A percentile compares a stretch with the other conserved stretches of the same genome.
phyloP scores from a whole-genome alignment of 2,888 invertebrate genomes.

The Synergus laeviventris region DNA sequence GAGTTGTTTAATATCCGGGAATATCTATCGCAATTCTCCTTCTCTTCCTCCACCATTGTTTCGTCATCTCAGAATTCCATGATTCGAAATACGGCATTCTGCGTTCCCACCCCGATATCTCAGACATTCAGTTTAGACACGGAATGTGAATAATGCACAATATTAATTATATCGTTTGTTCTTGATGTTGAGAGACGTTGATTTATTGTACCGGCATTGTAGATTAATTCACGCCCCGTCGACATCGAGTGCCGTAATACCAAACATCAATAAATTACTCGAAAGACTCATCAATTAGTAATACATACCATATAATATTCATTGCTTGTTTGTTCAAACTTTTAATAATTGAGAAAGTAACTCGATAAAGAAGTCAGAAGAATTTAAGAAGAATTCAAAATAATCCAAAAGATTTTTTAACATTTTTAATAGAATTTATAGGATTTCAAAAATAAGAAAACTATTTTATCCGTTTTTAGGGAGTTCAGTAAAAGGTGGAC shows the following conservation, averaged over 20 bases:
- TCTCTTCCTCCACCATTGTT: constrained; percentile 17
- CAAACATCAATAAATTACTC: constrained; percentile 32
- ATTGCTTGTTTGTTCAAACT: neutral
- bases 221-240: constrained; percentile 25
- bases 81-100: constrained; percentile 25
- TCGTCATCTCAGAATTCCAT: constrained; percentile 36
- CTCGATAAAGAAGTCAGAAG: no score
- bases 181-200: constrained; percentile 33
- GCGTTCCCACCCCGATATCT: constrained; percentile 27
- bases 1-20: constrained; percentile 14
- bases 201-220: constrained; percentile 32
- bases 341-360: neutral
- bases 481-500: no score
- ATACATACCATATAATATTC: neutral
- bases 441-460: no score
- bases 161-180: constrained; percentile 38
- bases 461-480: no score
- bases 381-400: no score
- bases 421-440: no score
- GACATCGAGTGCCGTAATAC: constrained; percentile 30
- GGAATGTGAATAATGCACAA: constrained; percentile 35
- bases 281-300: constrained; percentile 8
- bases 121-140: constrained; percentile 27
- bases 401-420: neutral
- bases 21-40: constrained; percentile 13